These are phyloP conservation scores for Cheilosia grossa DNA, from an alignment of 2,888 invertebrate species.

Conservation along the genomic window DNA sequence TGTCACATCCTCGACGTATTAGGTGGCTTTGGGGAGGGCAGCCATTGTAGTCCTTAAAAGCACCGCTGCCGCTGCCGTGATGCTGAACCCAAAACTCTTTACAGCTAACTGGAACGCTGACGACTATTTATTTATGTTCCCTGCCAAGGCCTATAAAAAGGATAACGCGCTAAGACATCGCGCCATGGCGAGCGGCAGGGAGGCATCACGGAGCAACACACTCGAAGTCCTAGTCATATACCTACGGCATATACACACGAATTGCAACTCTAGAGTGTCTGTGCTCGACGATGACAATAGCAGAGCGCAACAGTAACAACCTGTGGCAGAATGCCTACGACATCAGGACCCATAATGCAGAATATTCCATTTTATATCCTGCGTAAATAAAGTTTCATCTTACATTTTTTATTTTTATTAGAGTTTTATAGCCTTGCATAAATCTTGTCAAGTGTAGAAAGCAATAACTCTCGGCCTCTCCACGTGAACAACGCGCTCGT, in stretches of 20 bases:
- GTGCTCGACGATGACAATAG: constrained; percentile 1
- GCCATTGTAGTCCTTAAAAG: constrained; percentile 27
- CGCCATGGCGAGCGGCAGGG: not conserved
- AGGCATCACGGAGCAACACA: not conserved
- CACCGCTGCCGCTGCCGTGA: constrained; percentile 10
- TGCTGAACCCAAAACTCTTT: constrained; percentile 62
- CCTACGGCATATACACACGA: not conserved
- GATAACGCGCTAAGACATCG: constrained; percentile 66
- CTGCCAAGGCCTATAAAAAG: constrained; percentile 67
- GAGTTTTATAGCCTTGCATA: constrained; percentile 77
- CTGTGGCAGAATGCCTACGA: constrained; percentile 65
- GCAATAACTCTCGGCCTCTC: constrained; percentile 75
- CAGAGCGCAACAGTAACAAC: constrained; percentile 44
- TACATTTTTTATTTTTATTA: constrained; percentile 78
- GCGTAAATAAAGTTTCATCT: constrained; percentile 77
- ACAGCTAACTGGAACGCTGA: constrained; percentile 68
- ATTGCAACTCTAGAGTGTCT: constrained; percentile 43
- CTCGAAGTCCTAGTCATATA: constrained; percentile 1
- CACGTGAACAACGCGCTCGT: constrained; percentile 69
- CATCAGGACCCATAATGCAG: constrained; percentile 70
- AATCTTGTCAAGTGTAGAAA: constrained; percentile 76
- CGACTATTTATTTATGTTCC: constrained; percentile 73
- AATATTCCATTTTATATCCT: constrained; percentile 75
- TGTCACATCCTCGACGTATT: constrained; percentile 62
- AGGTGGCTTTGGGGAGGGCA: constrained; percentile 31